phyloP scores from a whole-genome alignment of 2,888 invertebrate species.

The Ischnus inquisitorius region DNA sequence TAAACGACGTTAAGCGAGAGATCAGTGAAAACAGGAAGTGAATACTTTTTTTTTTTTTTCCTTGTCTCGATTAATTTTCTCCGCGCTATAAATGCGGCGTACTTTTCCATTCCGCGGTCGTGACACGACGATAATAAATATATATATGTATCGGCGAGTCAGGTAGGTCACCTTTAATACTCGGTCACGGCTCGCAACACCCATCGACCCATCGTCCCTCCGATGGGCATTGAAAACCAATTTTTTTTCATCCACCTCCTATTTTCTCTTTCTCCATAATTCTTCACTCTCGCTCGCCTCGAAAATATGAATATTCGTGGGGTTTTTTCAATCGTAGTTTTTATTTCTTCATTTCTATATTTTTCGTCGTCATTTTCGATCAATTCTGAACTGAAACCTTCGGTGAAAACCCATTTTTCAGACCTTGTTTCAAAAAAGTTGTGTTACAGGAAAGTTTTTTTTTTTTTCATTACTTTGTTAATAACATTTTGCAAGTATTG shows the following conservation, averaged over 20 bases:
- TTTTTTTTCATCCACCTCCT: background rate
- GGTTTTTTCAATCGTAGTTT: no score
- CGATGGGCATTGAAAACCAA: slow-evolving; percentile 7
- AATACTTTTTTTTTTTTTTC: no score
- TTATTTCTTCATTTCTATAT: no score
- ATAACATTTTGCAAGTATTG: no score
- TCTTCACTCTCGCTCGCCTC: background rate
- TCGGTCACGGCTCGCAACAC: slow-evolving; percentile 17
- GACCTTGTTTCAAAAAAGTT: no score
- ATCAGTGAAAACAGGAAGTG: slow-evolving; percentile 18
- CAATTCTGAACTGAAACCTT: no score
- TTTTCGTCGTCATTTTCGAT: no score
- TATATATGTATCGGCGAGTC: background rate
- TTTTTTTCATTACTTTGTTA: no score
- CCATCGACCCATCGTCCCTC: background rate
- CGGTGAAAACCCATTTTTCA: no score
- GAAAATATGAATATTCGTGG: no score
- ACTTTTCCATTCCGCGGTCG: slow-evolving; percentile 17
- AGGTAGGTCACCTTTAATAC: slow-evolving; percentile 51
- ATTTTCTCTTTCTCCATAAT: background rate
- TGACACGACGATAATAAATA: background rate
- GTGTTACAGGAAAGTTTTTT: no score
- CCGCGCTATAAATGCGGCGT: slow-evolving; percentile 4
- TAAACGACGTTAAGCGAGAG: slow-evolving; percentile 7
- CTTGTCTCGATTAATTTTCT: slow-evolving; percentile 13